A percentile compares a stretch with the other conserved stretches of the same genome.
Evolutionary conservation across 2,797 vertebrate species (phyloP).

Genomic region (Lerista edwardsae): DNA sequence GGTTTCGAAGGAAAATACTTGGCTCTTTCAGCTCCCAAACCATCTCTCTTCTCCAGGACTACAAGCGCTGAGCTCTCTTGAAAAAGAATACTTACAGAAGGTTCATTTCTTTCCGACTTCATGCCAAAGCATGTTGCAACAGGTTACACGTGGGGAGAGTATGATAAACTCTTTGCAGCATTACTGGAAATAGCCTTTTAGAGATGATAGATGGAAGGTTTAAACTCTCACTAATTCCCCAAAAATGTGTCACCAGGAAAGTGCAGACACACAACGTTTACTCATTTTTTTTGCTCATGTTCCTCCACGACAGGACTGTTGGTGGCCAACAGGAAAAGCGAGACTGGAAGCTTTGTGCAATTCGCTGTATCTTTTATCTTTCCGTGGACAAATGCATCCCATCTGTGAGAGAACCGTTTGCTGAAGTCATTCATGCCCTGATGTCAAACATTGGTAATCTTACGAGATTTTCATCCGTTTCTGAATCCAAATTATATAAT

Average conservation of each 20-base stretch:
- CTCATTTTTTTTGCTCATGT: conserved; percentile 7
- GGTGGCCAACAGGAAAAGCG: not conserved
- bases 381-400: not conserved
- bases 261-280: not conserved
- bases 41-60: not conserved
- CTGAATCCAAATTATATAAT: not conserved
- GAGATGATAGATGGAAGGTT: conserved; percentile 19
- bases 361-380: not conserved
- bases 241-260: not conserved
- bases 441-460: not conserved
- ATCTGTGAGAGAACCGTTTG: conserved; percentile 1
- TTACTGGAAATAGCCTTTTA: conserved; percentile 40
- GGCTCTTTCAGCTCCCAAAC: not conserved
- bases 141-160: conserved; percentile 19
- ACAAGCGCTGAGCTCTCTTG: not conserved
- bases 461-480: not conserved
- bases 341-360: not conserved
- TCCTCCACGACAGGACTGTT: not conserved
- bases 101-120: not conserved
- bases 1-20: not conserved
- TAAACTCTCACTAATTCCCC: conserved; percentile 13
- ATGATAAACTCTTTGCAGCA: conserved; percentile 30
- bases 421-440: not conserved
- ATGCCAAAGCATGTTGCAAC: conserved; percentile 52
- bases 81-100: not conserved